Conservation (phyloP, 2,113 vertebrate genomes). For the Spermophilus dauricus region DNA sequence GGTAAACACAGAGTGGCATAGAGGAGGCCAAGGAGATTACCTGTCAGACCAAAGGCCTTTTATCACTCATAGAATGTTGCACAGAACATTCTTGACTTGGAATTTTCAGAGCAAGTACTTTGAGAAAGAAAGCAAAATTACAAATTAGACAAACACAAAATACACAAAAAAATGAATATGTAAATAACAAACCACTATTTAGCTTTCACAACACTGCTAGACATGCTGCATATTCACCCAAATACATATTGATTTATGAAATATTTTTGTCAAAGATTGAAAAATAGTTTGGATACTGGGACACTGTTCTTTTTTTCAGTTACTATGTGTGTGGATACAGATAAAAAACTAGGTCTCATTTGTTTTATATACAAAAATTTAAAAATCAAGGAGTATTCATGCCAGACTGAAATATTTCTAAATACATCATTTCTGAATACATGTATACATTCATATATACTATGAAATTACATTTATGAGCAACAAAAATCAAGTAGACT, state of each 20-base stretch:
- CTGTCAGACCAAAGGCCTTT: not conserved
- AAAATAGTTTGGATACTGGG: not conserved
- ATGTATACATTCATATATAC: no score
- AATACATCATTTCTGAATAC: not conserved
- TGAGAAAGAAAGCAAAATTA: not conserved
- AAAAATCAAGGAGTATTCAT: not conserved
- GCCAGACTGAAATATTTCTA: not conserved
- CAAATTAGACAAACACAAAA: not conserved
- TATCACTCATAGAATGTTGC: not conserved
- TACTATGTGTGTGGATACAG: not conserved
- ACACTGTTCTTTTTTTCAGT: not conserved
- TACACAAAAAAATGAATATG: not conserved
- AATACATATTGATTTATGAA: not conserved
- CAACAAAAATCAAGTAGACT: not conserved
- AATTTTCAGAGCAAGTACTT: not conserved
- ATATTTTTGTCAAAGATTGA: not conserved
- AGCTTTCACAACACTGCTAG: not conserved
- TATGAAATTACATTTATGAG: not conserved
- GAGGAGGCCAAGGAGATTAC: not conserved
- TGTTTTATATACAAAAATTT: not conserved
- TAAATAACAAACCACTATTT: not conserved
- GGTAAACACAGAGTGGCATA: not conserved
- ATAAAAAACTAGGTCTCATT: not conserved
- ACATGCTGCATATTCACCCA: not conserved
- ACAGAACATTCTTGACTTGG: not conserved